phyloP scores from a whole-genome alignment of 2,888 invertebrate genomes.

The Iphiclides podalirius region DNA sequence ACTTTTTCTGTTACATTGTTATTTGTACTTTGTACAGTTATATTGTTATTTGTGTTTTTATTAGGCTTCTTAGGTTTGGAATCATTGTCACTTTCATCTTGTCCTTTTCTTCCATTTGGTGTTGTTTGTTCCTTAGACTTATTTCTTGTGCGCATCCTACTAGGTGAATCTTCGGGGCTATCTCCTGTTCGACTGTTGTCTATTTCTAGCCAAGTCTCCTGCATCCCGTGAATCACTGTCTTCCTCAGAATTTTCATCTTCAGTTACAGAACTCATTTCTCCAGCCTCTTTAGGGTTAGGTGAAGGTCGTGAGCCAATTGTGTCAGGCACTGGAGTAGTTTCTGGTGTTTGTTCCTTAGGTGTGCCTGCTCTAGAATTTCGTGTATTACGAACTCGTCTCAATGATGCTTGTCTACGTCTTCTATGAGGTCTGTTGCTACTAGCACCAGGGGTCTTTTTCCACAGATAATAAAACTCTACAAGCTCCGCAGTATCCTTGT shows the following conservation, averaged over 20 bases:
- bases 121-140: slow-evolving; percentile 87
- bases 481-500: slow-evolving; percentile 97
- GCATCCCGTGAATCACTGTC: slow-evolving; percentile 96
- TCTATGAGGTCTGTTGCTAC: slow-evolving; percentile 96
- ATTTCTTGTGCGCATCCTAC: slow-evolving; percentile 93
- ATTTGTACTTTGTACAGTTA: slow-evolving; percentile 63
- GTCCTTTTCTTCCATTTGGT: slow-evolving; percentile 69
- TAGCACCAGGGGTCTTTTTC: slow-evolving; percentile 99
- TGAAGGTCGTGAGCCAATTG: slow-evolving; percentile 80
- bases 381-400: slow-evolving; percentile 91
- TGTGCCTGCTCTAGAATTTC: slow-evolving; percentile 90
- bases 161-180: slow-evolving; percentile 90
- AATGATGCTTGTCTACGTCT: slow-evolving; percentile 92
- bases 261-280: slow-evolving; percentile 89
- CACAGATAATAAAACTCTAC: slow-evolving; percentile 99
- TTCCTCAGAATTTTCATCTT: slow-evolving; percentile 96
- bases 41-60: slow-evolving; percentile 35
- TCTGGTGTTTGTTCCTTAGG: slow-evolving; percentile 87
- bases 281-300: slow-evolving; percentile 84
- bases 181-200: slow-evolving; percentile 87
- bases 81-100: slow-evolving; percentile 75
- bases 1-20: slow-evolving; percentile 65
- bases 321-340: slow-evolving; percentile 72
- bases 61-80: slow-evolving; percentile 59
- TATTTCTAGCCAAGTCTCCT: slow-evolving; percentile 88